A percentile compares a stretch with the other conserved stretches of the same genome.
Evolutionary conservation across 2,888 invertebrate species (phyloP).

Genomic region (Sisyra nigra): DNA sequence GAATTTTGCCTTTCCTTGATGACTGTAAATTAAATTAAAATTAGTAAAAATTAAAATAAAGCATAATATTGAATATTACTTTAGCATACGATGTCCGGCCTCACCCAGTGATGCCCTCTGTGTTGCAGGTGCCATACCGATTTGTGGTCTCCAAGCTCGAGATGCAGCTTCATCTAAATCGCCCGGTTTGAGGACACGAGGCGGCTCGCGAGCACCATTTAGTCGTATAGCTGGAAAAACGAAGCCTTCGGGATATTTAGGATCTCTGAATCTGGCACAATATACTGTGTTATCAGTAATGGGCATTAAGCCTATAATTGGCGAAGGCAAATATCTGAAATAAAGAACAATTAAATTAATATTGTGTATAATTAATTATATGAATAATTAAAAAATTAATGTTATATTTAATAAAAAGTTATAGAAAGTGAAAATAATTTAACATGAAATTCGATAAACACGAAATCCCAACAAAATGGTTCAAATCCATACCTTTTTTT

Average conservation of each 20-base stretch:
- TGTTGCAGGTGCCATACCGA: constrained; percentile 54
- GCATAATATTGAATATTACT: constrained; percentile 28
- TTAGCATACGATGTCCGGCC: constrained; percentile 61
- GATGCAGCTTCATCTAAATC: constrained; percentile 46
- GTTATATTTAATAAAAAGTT: no score
- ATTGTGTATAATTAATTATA: no score
- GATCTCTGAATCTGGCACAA: constrained; percentile 65
- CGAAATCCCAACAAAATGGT: no score
- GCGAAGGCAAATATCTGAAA: constrained; percentile 44
- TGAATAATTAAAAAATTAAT: no score
- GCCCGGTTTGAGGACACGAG: constrained; percentile 61
- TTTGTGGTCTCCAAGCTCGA: constrained; percentile 59
- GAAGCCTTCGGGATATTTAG: constrained; percentile 53
- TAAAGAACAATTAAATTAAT: background rate
- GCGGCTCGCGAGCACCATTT: constrained; percentile 51
- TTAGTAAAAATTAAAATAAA: background rate
- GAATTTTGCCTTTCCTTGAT: background rate
- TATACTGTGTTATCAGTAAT: constrained; percentile 38
- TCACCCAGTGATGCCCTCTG: constrained; percentile 46
- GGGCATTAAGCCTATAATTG: constrained; percentile 50
- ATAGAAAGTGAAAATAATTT: no score
- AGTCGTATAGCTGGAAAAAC: constrained; percentile 62
- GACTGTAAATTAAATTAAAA: background rate
- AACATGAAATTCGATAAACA: no score
- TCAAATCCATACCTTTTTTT: no score